A percentile compares a stretch with the other conserved stretches of the same genome.
These are phyloP conservation scores for Orcinus orca DNA, from an alignment of 2,113 vertebrate species.

Conservation along the genomic window DNA sequence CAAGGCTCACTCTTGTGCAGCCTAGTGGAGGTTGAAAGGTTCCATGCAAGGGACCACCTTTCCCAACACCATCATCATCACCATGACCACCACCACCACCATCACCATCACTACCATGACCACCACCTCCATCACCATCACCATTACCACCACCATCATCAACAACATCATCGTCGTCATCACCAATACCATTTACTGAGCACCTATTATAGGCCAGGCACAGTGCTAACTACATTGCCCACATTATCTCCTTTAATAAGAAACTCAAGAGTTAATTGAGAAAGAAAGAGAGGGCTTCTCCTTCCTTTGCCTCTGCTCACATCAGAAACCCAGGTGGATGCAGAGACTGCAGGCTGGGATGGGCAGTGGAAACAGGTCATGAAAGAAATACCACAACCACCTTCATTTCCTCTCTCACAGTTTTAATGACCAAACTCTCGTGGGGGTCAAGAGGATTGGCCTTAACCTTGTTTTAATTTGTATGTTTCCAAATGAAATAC, in stretches of 20 bases:
- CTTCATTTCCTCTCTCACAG: background rate
- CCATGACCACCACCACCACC: background rate
- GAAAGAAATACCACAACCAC: background rate
- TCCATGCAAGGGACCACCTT: too few relatives aligned
- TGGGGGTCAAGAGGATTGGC: too few relatives aligned
- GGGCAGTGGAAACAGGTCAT: background rate
- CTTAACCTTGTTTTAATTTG: background rate
- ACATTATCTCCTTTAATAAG: background rate
- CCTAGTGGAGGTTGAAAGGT: too few relatives aligned
- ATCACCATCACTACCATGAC: background rate
- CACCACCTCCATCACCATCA: too few relatives aligned
- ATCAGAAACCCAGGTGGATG: background rate
- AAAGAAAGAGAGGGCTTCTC: background rate
- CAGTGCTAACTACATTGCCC: background rate
- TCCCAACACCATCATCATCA: background rate
- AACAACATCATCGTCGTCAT: too few relatives aligned
- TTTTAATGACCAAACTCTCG: background rate
- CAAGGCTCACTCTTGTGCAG: too few relatives aligned
- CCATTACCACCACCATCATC: too few relatives aligned
- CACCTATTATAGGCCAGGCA: too few relatives aligned
- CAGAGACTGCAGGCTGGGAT: background rate
- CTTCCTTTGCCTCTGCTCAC: too few relatives aligned
- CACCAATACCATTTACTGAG: background rate
- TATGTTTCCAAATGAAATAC: background rate
- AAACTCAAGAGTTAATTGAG: background rate